Conservation (phyloP, 1,140 invertebrate species). For the Caenorhabditis inopinata region DNA sequence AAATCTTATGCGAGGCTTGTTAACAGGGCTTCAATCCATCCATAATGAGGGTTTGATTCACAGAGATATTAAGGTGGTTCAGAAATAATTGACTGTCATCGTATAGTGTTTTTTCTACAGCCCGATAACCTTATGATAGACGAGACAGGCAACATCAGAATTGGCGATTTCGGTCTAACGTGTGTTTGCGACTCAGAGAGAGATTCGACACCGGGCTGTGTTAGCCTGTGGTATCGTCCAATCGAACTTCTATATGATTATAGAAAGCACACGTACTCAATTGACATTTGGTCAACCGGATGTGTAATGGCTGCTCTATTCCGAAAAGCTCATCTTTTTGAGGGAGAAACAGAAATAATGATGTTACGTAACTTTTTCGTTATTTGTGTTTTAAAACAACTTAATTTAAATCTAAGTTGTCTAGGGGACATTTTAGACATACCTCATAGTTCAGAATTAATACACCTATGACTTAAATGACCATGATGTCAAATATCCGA, state of each 20-base stretch:
- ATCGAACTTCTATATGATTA: neutral
- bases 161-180: neutral
- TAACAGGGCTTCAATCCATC: neutral
- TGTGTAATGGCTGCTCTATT: too few relatives aligned
- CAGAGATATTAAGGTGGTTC: slow-evolving; percentile 12
- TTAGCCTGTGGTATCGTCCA: neutral
- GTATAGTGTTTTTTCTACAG: neutral
- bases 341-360: too few relatives aligned
- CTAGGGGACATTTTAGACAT: too few relatives aligned
- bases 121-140: neutral
- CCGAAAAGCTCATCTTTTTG: neutral
- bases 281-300: neutral
- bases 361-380: too few relatives aligned
- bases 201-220: neutral
- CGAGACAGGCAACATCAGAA: neutral
- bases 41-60: neutral
- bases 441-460: too few relatives aligned
- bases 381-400: too few relatives aligned
- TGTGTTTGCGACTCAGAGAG: neutral
- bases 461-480: too few relatives aligned
- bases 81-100: neutral
- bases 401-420: too few relatives aligned
- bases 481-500: too few relatives aligned
- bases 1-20: neutral
- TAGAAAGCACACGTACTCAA: neutral